Evolutionary conservation across 2,113 vertebrate species (phyloP), one percentile per base, ranked within the genome.

Genomic region (Pleuronectes platessa): DNA sequence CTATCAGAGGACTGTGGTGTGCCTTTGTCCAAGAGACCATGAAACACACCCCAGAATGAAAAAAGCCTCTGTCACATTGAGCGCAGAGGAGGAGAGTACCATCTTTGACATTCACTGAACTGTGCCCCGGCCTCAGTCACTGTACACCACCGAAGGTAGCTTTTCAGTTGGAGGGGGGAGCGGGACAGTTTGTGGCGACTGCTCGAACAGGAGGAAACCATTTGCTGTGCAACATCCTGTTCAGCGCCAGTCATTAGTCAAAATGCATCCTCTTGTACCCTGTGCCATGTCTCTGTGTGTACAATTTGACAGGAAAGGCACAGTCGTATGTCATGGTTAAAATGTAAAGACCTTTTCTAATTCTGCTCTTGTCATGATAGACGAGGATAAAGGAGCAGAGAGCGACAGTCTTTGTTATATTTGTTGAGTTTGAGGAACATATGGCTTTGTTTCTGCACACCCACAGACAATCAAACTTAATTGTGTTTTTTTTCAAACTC

Each of bases 11-110:
- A 75, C 81, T 82, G 75, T 73, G 68, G 62, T 58, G 64, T 26
- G 69, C 78, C 82, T 88, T 84, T 83, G 79, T 88, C 71, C 78
- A 74, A 70, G 79, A 84, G 74, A 85, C 60, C 73, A 56, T 78
- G 74, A 90, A 83, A 83, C 67, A 83, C 55, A 78, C 54, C 67
- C 61, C 61, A 37, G 78, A 84, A 87, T 86, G 62, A 71, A 88
- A 93, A 54, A 49, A 49, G 53, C 77, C 74, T 78, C 27, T 82
- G 80, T 85, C 62, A 71, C 74, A 84, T 67, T 21, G 67, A 74
- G 58, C 6, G 17, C 3, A 3, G 59, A 66, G 76, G 72, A 71
- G 64, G 51, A 79, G 74, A 77, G 68, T 14, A 26, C 51, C 20
- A 31, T 56, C 64, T 86, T 35, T 84, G 65, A 68, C 80, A 76